Conservation (phyloP, 2,113 vertebrate genomes). For the Marmota monax region DNA sequence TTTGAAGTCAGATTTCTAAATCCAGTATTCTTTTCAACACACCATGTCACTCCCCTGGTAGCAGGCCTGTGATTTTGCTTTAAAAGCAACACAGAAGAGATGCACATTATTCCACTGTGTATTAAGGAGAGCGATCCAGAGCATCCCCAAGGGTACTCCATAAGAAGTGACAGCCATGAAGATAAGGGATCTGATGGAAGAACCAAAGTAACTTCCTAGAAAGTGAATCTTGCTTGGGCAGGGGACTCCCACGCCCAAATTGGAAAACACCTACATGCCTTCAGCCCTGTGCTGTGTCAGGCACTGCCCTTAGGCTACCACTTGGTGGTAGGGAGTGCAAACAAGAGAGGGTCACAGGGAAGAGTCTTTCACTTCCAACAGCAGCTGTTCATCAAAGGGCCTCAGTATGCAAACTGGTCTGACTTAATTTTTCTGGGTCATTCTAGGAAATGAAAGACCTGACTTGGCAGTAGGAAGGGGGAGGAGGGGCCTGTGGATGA, state of each 20-base stretch:
- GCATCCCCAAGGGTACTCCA: neutral
- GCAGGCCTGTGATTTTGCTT: neutral
- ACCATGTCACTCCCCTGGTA: neutral
- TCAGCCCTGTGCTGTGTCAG: neutral
- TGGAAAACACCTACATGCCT: neutral
- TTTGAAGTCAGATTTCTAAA: constrained; percentile 2
- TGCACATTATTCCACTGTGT: neutral
- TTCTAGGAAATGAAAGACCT: neutral
- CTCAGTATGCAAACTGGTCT: neutral
- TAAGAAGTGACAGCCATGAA: neutral
- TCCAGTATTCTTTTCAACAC: neutral
- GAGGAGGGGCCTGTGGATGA: neutral
- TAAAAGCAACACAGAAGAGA: neutral
- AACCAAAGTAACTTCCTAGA: neutral
- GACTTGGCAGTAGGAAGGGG: neutral
- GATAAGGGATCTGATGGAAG: neutral
- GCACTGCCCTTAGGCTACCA: neutral
- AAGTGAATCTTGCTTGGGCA: neutral
- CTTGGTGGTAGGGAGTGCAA: neutral
- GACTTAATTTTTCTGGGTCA: neutral
- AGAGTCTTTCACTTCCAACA: neutral
- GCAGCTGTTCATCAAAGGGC: neutral
- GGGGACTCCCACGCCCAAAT: neutral
- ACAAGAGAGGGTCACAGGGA: neutral
- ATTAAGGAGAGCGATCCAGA: neutral